These are phyloP conservation scores for Pseudochirops corinnae DNA, from an alignment of 2,797 vertebrate species.

Conservation along the genomic window DNA sequence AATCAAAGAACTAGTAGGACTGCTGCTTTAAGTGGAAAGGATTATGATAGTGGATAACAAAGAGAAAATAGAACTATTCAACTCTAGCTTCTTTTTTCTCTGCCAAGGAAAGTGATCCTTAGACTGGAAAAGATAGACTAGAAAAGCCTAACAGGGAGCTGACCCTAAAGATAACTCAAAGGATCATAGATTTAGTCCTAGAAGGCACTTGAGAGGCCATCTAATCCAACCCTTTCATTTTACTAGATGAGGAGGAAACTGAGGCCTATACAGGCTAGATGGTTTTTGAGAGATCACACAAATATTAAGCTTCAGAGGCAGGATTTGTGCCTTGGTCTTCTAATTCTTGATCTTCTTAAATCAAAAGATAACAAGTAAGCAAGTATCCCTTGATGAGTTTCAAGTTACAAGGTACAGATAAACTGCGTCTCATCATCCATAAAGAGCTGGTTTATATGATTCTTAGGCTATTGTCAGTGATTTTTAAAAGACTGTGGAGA, in stretches of 20 bases:
- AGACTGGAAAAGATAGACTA: neutral
- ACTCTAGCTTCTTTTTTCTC: neutral
- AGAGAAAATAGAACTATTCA: neutral
- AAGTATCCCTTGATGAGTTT: neutral
- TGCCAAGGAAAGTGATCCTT: neutral
- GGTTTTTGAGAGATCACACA: neutral
- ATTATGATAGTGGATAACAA: neutral
- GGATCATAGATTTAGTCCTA: neutral
- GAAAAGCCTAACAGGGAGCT: neutral
- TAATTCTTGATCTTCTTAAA: neutral
- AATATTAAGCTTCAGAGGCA: neutral
- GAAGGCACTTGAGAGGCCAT: neutral
- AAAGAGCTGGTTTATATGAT: neutral
- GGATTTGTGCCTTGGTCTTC: neutral
- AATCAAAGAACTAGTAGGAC: neutral
- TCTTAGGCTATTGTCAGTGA: neutral
- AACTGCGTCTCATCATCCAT: neutral
- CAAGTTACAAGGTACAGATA: neutral
- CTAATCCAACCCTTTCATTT: neutral
- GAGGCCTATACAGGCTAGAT: neutral
- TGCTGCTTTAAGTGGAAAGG: neutral
- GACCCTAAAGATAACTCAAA: neutral
- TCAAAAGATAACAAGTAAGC: neutral
- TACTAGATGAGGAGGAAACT: neutral
- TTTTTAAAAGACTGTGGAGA: neutral